These are phyloP conservation scores for Thelaira solivaga DNA, from an alignment of 2,888 invertebrate species.

Conservation along the genomic window DNA sequence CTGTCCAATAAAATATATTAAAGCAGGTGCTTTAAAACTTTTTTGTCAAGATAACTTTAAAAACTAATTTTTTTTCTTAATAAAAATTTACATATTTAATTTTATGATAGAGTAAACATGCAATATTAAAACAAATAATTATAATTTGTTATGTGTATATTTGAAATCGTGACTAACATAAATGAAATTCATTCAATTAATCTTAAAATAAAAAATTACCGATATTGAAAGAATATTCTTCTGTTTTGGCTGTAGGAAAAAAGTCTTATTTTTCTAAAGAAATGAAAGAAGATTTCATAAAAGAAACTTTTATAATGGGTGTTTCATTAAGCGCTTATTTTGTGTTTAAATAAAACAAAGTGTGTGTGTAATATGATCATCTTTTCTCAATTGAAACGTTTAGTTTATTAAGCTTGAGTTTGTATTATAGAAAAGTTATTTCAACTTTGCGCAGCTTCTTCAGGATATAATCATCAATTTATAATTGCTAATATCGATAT, in stretches of 20 bases:
- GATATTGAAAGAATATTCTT: not conserved
- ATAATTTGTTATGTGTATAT: not conserved
- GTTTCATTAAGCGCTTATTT: no score
- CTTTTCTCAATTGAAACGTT: no score
- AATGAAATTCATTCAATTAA: slow-evolving; percentile 33
- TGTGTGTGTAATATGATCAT: no score
- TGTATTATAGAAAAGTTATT: no score
- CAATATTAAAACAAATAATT: not conserved
- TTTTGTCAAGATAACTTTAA: not conserved
- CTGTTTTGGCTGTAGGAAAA: no score
- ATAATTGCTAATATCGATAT: no score
- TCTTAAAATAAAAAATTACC: not conserved
- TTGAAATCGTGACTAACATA: slow-evolving; percentile 36
- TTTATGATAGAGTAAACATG: not conserved
- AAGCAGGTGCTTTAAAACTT: slow-evolving; percentile 4
- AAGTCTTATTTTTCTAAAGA: not conserved
- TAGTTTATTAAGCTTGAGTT: no score
- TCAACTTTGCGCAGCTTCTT: no score
- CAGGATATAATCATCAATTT: no score
- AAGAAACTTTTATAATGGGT: slow-evolving; percentile 13
- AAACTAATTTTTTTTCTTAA: not conserved
- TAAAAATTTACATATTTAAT: slow-evolving; percentile 17
- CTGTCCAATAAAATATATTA: not conserved
- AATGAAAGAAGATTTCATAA: not conserved
- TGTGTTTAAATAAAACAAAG: no score